A percentile compares a stretch with the other conserved stretches of the same genome.
Evolutionary conservation across 2,113 vertebrate genomes (phyloP).

Genomic region (Leucopsar rothschildi): DNA sequence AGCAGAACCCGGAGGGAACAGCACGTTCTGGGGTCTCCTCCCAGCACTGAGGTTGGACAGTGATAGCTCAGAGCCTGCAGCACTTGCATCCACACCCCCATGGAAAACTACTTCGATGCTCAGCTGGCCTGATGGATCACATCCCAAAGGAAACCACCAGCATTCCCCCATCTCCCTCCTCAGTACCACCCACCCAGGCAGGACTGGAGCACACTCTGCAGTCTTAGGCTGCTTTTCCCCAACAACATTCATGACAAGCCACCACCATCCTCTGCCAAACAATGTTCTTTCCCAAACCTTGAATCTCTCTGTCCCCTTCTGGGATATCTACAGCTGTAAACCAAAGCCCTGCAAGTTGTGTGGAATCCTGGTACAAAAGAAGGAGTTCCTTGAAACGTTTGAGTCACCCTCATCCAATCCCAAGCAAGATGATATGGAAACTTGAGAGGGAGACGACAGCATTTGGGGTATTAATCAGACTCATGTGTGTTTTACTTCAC

Average conservation of each 20-base stretch:
- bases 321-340: not conserved
- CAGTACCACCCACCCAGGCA: not conserved
- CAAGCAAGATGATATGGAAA: not conserved
- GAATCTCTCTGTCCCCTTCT: not conserved
- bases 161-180: not conserved
- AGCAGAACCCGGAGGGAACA: not conserved
- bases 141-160: not conserved
- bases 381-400: not conserved
- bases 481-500: not conserved
- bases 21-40: fast-evolving
- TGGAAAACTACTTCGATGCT: not conserved
- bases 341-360: not conserved
- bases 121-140: not conserved
- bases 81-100: not conserved
- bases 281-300: not conserved
- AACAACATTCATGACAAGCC: not conserved
- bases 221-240: not conserved
- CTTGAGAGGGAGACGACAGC: not conserved
- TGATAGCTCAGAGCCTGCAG: not conserved
- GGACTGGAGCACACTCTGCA: not conserved
- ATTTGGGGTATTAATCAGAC: not conserved
- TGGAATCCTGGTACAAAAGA: not conserved
- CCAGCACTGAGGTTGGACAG: not conserved
- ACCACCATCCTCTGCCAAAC: not conserved
- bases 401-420: not conserved